These are phyloP conservation scores for Drosophila trapezifrons DNA, from an alignment of 1,140 invertebrate genomes.

Conservation along the genomic window DNA sequence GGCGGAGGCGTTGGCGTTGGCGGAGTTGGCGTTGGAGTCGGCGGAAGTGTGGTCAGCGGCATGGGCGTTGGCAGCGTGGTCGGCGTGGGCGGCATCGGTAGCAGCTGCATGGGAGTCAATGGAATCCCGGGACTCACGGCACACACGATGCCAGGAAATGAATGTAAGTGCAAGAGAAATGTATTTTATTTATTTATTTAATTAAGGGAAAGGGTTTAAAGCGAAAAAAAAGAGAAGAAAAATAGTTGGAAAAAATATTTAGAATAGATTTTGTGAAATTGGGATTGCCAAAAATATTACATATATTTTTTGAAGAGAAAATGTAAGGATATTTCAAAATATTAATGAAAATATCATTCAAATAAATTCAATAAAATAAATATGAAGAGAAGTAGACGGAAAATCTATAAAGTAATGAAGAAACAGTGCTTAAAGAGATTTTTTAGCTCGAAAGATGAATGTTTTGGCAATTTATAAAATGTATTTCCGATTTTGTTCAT, in stretches of 20 bases:
- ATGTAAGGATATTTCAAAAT: not conserved
- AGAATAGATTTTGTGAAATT: not conserved
- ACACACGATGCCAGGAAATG: constrained; percentile 88
- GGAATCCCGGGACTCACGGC: constrained; percentile 79
- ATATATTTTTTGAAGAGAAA: not conserved
- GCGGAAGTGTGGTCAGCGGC: constrained; percentile 75
- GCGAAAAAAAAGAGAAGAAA: fast-evolving
- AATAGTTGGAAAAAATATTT: not conserved
- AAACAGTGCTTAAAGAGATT: not conserved
- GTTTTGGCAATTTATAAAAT: not conserved
- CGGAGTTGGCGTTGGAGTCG: constrained; percentile 81
- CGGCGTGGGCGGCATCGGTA: constrained; percentile 45
- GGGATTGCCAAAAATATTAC: not conserved
- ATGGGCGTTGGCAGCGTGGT: constrained; percentile 74
- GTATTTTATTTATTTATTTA: constrained; percentile 9
- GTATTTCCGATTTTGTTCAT: not conserved
- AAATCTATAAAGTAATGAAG: not conserved
- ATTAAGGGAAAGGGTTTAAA: not conserved
- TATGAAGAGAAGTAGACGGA: fast-evolving
- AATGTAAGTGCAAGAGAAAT: constrained; percentile 87
- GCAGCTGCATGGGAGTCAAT: constrained; percentile 81
- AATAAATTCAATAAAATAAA: not conserved
- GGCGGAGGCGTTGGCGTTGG: constrained; percentile 70
- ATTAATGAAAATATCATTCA: not conserved
- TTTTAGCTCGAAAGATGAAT: fast-evolving